A percentile compares a stretch with the other conserved stretches of the same genome.
phyloP scores from a whole-genome alignment of 2,888 invertebrate genomes.

The Drosophila heteroneura region DNA sequence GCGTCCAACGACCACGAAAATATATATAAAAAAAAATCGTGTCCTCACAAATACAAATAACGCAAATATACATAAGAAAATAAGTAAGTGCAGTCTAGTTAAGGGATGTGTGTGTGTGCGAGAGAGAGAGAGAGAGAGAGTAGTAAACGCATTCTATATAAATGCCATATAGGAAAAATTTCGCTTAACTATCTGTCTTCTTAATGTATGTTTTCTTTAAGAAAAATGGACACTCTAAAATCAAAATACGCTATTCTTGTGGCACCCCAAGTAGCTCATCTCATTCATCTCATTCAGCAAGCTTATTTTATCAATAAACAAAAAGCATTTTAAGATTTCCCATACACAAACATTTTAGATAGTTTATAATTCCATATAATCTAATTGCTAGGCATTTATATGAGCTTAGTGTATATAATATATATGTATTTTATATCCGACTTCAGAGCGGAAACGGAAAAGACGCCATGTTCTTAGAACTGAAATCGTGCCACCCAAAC shows the following conservation, averaged over 20 bases:
- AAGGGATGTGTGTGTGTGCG: neutral
- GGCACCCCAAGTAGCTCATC: neutral
- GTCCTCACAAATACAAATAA: slow-evolving; percentile 75
- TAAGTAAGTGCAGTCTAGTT: slow-evolving; percentile 21
- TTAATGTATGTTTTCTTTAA: neutral
- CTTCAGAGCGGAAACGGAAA: slow-evolving; percentile 44
- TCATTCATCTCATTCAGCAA: neutral
- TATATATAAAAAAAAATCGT: slow-evolving; percentile 57
- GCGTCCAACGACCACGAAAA: slow-evolving; percentile 71
- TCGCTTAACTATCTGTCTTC: neutral
- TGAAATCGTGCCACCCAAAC: slow-evolving; percentile 30
- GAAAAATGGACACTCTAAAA: neutral
- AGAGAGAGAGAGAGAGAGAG: neutral
- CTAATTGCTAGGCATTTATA: too few species aligned
- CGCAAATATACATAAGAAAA: slow-evolving; percentile 58
- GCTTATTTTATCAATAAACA: neutral
- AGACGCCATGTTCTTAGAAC: slow-evolving; percentile 38
- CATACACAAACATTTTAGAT: neutral
- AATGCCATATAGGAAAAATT: neutral
- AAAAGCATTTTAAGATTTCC: neutral
- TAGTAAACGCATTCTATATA: neutral
- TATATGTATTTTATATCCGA: neutral
- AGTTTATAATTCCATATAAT: neutral
- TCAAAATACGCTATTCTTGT: neutral
- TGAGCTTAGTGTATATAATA: too few species aligned